These are phyloP conservation scores for Cecropterus lyciades DNA, from an alignment of 1,140 invertebrate genomes.

Conservation along the genomic window DNA sequence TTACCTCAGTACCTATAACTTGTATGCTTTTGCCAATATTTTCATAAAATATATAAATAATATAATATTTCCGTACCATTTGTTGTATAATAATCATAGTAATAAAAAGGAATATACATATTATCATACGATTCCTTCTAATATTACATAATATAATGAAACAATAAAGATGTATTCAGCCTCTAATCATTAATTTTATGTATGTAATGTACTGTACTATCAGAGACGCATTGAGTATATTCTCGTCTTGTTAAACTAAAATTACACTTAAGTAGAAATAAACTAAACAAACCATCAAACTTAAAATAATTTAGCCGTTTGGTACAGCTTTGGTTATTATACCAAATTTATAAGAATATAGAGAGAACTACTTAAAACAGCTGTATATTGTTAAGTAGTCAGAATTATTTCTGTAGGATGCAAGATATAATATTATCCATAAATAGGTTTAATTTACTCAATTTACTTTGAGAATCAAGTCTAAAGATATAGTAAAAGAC, in stretches of 20 bases:
- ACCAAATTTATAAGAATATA: no score
- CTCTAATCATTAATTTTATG: slow-evolving; percentile 2
- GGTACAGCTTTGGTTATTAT: slow-evolving; percentile 17
- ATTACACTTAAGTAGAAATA: not conserved
- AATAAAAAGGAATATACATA: no score
- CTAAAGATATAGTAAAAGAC: no score
- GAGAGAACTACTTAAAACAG: no score
- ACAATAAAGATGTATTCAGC: slow-evolving; percentile 13
- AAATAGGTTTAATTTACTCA: no score
- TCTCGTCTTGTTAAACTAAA: slow-evolving; percentile 1
- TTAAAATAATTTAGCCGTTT: slow-evolving; percentile 8
- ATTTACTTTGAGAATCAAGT: no score
- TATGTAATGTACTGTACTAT: slow-evolving; percentile 1
- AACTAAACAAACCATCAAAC: not conserved
- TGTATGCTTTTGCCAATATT: slow-evolving; percentile 15
- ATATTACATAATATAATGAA: slow-evolving; percentile 2
- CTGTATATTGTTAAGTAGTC: no score
- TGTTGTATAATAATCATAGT: not conserved
- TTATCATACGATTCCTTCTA: no score
- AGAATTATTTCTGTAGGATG: no score
- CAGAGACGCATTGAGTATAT: slow-evolving; percentile 23
- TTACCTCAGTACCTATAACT: slow-evolving; percentile 28
- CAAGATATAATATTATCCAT: no score
- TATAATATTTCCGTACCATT: slow-evolving; percentile 3
- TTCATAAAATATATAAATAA: slow-evolving; percentile 10